Evolutionary conservation across 2,113 vertebrate species (phyloP), one percentile per base, ranked within the genome.

Genomic region (Oostethus manadensis): DNA sequence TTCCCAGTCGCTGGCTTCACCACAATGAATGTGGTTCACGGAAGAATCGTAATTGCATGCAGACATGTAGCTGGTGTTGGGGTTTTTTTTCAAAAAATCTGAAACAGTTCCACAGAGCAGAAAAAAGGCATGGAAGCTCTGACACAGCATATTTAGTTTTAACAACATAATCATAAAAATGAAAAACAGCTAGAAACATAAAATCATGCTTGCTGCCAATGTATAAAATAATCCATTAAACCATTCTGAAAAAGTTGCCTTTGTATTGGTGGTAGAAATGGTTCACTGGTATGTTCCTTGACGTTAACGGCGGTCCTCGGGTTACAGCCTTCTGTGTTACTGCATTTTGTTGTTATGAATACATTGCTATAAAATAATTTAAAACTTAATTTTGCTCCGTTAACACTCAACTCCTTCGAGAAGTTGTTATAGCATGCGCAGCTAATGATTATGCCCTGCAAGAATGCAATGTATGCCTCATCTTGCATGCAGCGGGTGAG

Each of bases 31-130:
- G 72, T 56, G 66, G 70, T 71, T 74, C 65, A 80, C 62, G 70
- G 78, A 80, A 81, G 61, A 68, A 75, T 80, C 76, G 53, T 82
- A 83, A 86, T 85, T 82, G 68, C 71, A 80, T 33, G 62, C 84
- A 87, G 80, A 64, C 60, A 57, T 26, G 53, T 13, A 74, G 64
- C 58, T 59, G 66, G 33, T 77, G 54, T 18, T 51, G 47, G 26
- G 22, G 38, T 43, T 11, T 29, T 67, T 56, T 47, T 20, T 55
- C 10, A 10, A 68, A 21, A 58, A 42, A 33, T 51, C 22, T 73
- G 29, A 14, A 60, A 65, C n/a, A 66, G 26, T 55, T 62, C 17
- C 23, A 43, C 76, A 68, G 51, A 23, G 1, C 49, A 56, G 56
- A 59, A 10, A 11, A 43, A 61, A 35, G 1, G 26, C 7, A 29